Percentiles rank a stretch among this genome's conserved stretches.
Evolutionary conservation across 2,888 invertebrate species (phyloP).

Genomic region (Helicoverpa assulta): DNA sequence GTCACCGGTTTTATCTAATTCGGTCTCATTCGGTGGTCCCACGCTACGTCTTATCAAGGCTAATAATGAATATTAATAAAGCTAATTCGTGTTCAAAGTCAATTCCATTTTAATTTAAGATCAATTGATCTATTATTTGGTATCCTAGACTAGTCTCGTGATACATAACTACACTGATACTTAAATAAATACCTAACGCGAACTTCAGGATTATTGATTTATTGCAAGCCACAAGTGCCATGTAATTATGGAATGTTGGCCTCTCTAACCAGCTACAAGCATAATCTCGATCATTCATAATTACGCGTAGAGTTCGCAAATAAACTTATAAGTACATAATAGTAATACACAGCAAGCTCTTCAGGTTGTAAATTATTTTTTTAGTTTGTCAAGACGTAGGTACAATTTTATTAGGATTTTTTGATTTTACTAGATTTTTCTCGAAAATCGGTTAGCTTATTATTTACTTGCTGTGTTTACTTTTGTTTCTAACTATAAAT

Average conservation of each 20-base stretch:
- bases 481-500: slow-evolving; percentile 35
- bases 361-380: neutral
- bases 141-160: slow-evolving; percentile 19
- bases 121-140: slow-evolving; percentile 35
- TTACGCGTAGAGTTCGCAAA: too few species aligned
- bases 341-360: too few species aligned
- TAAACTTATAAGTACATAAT: neutral
- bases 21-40: slow-evolving; percentile 55
- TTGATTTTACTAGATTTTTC: too few species aligned
- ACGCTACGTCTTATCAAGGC: slow-evolving; percentile 45
- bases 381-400: neutral
- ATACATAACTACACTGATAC: slow-evolving; percentile 1
- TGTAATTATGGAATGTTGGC: too few species aligned
- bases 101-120: slow-evolving; percentile 57
- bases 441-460: neutral
- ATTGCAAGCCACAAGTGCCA: too few species aligned
- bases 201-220: neutral
- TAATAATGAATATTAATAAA: slow-evolving; percentile 29
- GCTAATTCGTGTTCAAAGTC: slow-evolving; percentile 52
- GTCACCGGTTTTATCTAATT: slow-evolving; percentile 46
- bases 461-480: slow-evolving; percentile 8
- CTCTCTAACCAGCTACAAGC: too few species aligned
- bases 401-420: too few species aligned
- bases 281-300: too few species aligned
- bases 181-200: neutral